Base-by-base conservation (phyloP, 2,113 vertebrate genomes). In the Myiopsitta monachus region DNA sequence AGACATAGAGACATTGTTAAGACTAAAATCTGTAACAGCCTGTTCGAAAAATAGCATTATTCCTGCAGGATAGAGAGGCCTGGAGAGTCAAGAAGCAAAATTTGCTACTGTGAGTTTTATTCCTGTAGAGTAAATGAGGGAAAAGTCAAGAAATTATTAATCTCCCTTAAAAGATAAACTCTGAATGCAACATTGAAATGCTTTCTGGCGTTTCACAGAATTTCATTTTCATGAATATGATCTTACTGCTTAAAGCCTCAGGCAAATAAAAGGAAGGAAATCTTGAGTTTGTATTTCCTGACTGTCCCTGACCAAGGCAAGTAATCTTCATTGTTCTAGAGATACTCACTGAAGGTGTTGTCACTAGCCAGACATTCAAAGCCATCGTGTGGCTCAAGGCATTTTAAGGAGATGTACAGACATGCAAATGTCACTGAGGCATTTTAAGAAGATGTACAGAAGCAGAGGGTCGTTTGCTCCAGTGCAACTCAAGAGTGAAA, bases 1-100 rank as follows among this genome's bases (percentile, higher is more conserved):
- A 83, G 85, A 77, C 54, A 52, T 1, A 57, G 74, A 64, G 52
- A 85, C 67, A 80, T 77, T 3, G 1, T 73, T 73, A 74, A 90
- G 49, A 87, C 18, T 83, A 83, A 44, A 84, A 76, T 81, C 83
- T 89, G 17, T 79, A 92, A 76, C 46, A 93, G 41, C 84, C 69
- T 92, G 39, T 93, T 92, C 70, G 85, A 90, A 93, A 94, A 93
- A 76, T 55, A 88, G 15, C 49, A 51, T 88, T 94, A 73, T 92
- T 93, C 23, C 63, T 96, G 47, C 49, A 87, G 70, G 67, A 52
- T 79, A 79, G 51, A 88, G 54, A 83, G 85, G 46, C 76, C 41
- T 70, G 44, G 49, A 74, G 82, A 38, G 18, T 43, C 72, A 90
- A 76, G 82, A 49, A 90, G 75, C 38, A 95, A 77, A 86, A 93